phyloP scores from a whole-genome alignment of 2,888 invertebrate genomes.

The Eumerus sabulonum region DNA sequence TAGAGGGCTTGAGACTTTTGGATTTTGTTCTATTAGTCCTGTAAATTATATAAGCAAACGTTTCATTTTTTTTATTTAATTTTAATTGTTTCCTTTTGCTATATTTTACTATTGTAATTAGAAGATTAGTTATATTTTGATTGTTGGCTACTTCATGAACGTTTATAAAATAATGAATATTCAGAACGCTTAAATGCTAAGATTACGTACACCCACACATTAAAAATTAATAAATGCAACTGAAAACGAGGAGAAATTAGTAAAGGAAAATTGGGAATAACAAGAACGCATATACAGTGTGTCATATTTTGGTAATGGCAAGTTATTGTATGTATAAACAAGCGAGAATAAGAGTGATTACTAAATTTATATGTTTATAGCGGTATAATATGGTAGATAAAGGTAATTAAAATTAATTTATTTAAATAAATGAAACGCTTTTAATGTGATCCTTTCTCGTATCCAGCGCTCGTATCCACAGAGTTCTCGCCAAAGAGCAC shows the following conservation, averaged over 20 bases:
- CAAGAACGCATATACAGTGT: conserved; percentile 42
- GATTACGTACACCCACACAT: conserved; percentile 63
- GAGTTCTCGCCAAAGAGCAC: too few species aligned
- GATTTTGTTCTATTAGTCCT: conserved; percentile 68
- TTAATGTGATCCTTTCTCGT: too few species aligned
- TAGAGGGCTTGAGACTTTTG: conserved; percentile 71
- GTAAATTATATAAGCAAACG: conserved; percentile 53
- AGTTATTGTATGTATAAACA: too few species aligned
- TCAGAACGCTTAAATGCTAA: conserved; percentile 5
- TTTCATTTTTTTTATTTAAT: conserved; percentile 11
- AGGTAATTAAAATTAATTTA: too few species aligned
- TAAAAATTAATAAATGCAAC: conserved; percentile 10
- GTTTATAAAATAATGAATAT: conserved; percentile 16
- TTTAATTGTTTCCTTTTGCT: neutral
- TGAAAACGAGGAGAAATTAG: conserved; percentile 33
- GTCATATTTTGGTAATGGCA: too few species aligned
- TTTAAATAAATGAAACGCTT: too few species aligned
- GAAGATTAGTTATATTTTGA: conserved; percentile 38
- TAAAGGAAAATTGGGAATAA: conserved; percentile 13
- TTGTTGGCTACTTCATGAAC: conserved; percentile 59
- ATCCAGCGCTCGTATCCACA: too few species aligned
- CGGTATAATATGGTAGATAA: too few species aligned
- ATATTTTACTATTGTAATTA: neutral
- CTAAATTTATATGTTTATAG: too few species aligned
- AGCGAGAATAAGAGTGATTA: too few species aligned